Evolutionary conservation across 2,888 invertebrate genomes (phyloP).

Genomic region (Pachycephus smyrnensis): DNA sequence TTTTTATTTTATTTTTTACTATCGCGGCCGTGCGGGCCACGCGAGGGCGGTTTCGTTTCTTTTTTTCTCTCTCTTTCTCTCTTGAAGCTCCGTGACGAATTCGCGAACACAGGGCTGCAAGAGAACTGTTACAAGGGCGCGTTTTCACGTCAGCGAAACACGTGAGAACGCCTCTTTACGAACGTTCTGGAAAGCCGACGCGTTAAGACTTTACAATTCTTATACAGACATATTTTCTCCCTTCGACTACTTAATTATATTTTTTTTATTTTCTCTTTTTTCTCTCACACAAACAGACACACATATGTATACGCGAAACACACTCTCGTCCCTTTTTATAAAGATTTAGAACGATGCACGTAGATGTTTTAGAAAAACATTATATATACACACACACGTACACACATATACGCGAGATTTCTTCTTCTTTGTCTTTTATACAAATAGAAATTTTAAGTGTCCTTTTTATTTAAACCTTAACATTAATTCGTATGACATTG

Average conservation of each 20-base stretch:
- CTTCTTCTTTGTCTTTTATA: constrained; percentile 24
- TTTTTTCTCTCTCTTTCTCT: not conserved
- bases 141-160: not conserved
- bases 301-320: not conserved
- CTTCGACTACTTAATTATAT: not conserved
- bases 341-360: constrained; percentile 38
- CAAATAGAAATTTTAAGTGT: constrained; percentile 50
- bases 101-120: not conserved
- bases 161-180: not conserved
- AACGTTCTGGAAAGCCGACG: not conserved
- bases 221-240: constrained; percentile 11
- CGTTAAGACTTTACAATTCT: constrained; percentile 39
- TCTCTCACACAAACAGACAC: constrained; percentile 11
- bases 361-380: constrained; percentile 46
- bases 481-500: constrained; percentile 29
- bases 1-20: not conserved
- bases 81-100: not conserved
- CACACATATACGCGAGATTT: constrained; percentile 36
- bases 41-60: not conserved
- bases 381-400: constrained; percentile 23
- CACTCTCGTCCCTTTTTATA: constrained; percentile 23
- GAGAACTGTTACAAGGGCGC: not conserved
- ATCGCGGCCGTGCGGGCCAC: not conserved
- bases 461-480: constrained; percentile 27
- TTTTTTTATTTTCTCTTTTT: constrained; percentile 35